Percentiles rank a stretch among this genome's conserved stretches.
These are phyloP conservation scores for Noctua janthe DNA, from an alignment of 2,888 invertebrate species.

Conservation along the genomic window DNA sequence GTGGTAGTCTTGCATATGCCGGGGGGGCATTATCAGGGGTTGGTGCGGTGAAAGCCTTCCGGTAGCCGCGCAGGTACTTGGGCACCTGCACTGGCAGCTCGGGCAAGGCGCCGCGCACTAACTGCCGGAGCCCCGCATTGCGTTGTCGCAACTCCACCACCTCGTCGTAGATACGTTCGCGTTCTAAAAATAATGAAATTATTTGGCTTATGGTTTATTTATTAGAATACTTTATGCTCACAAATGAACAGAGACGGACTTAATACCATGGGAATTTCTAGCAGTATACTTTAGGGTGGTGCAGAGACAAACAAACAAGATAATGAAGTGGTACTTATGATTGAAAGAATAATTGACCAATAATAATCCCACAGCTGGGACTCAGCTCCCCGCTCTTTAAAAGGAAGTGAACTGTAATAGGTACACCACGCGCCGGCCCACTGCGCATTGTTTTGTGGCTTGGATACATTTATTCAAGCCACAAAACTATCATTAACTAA, in stretches of 20 bases:
- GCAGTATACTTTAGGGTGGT: too few species aligned
- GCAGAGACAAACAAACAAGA: not conserved
- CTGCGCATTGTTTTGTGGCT: too few species aligned
- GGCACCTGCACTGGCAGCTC: slow-evolving; percentile 73
- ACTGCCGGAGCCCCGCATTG: slow-evolving; percentile 92
- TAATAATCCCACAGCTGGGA: too few species aligned
- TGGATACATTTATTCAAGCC: too few species aligned
- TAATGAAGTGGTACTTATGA: too few species aligned
- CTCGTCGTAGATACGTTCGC: slow-evolving; percentile 92
- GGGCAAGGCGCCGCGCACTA: slow-evolving; percentile 91
- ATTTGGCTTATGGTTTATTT: not conserved
- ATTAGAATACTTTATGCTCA: not conserved
- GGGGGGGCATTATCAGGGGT: slow-evolving; percentile 71
- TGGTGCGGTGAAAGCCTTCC: slow-evolving; percentile 75
- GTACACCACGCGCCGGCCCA: too few species aligned
- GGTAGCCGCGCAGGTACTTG: slow-evolving; percentile 69
- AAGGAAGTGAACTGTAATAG: too few species aligned
- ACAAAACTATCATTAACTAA: too few species aligned
- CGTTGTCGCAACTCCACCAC: slow-evolving; percentile 92
- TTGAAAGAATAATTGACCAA: too few species aligned
- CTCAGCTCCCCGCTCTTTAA: too few species aligned
- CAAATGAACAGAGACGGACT: too few species aligned
- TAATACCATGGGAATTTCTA: too few species aligned
- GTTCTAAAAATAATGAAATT: slow-evolving; percentile 82
- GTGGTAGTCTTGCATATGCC: slow-evolving; percentile 76